Evolutionary conservation across 1,140 invertebrate species (phyloP).

Genomic region (Planococcus citri): DNA sequence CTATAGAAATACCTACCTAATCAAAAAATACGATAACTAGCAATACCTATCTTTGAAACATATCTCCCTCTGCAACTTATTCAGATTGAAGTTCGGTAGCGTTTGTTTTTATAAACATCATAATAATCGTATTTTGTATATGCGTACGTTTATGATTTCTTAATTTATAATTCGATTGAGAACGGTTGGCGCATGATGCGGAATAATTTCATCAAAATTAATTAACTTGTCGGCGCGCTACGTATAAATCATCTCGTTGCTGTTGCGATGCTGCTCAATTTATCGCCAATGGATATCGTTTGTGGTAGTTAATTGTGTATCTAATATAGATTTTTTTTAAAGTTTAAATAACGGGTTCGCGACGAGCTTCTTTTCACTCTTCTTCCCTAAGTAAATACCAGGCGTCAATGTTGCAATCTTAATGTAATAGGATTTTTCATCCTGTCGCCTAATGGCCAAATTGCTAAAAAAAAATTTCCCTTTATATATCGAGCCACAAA

Average conservation of each 20-base stretch:
- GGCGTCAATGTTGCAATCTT: background rate
- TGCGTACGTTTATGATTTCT: background rate
- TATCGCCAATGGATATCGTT: background rate
- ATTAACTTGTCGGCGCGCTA: background rate
- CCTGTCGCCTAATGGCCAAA: background rate
- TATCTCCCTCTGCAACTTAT: too few relatives aligned
- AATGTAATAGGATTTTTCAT: background rate
- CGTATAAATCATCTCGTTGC: constrained; percentile 7
- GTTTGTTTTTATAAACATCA: background rate
- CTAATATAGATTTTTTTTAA: background rate
- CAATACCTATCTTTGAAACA: too few relatives aligned
- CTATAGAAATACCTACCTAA: too few relatives aligned
- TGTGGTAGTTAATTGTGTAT: background rate
- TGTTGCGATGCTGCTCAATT: background rate
- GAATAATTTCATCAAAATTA: constrained; percentile 1
- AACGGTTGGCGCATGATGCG: background rate
- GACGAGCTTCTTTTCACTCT: background rate
- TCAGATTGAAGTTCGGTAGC: too few relatives aligned
- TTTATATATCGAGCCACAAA: too few relatives aligned
- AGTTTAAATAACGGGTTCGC: background rate
- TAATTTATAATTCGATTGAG: background rate
- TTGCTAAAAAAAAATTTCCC: too few relatives aligned
- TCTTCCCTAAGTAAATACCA: background rate
- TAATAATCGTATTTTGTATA: background rate
- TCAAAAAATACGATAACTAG: too few relatives aligned